Base-by-base conservation (phyloP, 1,140 invertebrate species). In the Meloidogyne hapla region DNA sequence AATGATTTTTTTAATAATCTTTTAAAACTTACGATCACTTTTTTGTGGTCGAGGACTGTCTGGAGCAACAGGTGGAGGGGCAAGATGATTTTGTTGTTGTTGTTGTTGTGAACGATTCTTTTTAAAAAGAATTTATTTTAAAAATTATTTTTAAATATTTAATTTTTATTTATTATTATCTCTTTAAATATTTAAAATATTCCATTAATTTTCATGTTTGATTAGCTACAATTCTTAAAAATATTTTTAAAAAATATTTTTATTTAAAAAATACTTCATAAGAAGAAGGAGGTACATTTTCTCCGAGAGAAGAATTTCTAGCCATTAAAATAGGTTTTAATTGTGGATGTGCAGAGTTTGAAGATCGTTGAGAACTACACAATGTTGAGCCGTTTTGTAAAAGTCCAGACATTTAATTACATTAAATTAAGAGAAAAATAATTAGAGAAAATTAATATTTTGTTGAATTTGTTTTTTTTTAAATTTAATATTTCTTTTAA, bases 221-320 rank as follows among this genome's bases (percentile, higher is more conserved):
- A n/a, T n/a, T n/a, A n/a, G n/a, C n/a, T n/a, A n/a, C n/a, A n/a
- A n/a, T n/a, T n/a, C n/a, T n/a, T n/a, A 33, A 33, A 33, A 33
- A 33, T 33, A n/a, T 33, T 33, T 8, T 33, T 8, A 33, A 33
- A 33, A 33, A 56, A 56, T n/a, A 5, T n/a, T n/a, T 56, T 56
- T n/a, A 56, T 48, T 48, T 42, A 42, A 42, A 42, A 56, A 45
- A 15, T 25, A 73, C 70, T 23, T 73, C 70, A 64, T 48, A 18
- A 64, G 70, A 73, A 61, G 70, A 64, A n/a, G 69, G 56, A n/a
- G 70, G 56, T 64, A 73, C 56, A 73, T 73, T 73, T 63, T 73
- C 70, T 10, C 70, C 70, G 15, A 73, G 23, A 18, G 70, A 73
- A 21, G 70, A 73, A 33, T 73, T 73, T 21, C 56, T 40, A 2